phyloP scores from a whole-genome alignment of 1,140 invertebrate species.

The Nephila pilipes region DNA sequence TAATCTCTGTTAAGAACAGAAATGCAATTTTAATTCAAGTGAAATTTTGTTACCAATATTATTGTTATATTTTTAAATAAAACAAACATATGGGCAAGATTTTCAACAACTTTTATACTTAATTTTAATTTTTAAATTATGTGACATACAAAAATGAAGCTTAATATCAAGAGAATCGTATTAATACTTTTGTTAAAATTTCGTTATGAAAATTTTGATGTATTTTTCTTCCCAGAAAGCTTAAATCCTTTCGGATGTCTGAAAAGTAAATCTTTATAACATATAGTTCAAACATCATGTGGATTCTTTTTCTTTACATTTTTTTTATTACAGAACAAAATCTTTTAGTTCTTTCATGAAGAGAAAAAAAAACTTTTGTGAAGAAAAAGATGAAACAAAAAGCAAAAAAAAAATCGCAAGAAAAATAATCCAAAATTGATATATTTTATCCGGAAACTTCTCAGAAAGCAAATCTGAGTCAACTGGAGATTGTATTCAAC shows the following conservation, averaged over 20 bases:
- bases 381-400: background rate
- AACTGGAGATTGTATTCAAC: slow-evolving; percentile 1
- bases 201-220: background rate
- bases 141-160: background rate
- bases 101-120: too few species aligned
- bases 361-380: background rate
- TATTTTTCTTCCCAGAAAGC: background rate
- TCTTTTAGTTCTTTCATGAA: background rate
- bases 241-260: background rate
- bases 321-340: background rate
- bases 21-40: too few species aligned
- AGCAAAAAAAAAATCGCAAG: background rate
- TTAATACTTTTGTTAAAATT: background rate
- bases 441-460: background rate
- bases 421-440: slow-evolving; percentile 29
- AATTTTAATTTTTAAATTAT: too few species aligned
- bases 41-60: too few species aligned
- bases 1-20: too few species aligned
- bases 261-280: background rate
- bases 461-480: slow-evolving; percentile 17
- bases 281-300: background rate
- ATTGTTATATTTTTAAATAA: too few species aligned
- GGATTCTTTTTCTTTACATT: background rate
- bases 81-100: too few species aligned
- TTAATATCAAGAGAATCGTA: background rate